Conservation (phyloP, 2,888 invertebrate genomes). For the Buathra laborator region DNA sequence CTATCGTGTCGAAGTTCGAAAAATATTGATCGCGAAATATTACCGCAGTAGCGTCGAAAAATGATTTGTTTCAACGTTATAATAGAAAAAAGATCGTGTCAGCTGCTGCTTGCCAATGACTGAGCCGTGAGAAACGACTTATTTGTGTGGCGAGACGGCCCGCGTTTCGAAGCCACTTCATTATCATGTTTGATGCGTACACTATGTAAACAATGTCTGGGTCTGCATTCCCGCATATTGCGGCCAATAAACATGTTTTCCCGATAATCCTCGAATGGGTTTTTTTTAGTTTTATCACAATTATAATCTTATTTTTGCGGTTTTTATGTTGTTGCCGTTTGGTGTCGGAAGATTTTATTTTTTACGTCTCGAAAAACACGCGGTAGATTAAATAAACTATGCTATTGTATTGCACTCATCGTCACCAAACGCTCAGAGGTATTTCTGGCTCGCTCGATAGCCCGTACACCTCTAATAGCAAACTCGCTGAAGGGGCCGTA, state of each 20-base stretch:
- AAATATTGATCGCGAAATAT: constrained; percentile 1
- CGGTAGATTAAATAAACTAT: constrained; percentile 11
- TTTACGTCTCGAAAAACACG: background rate
- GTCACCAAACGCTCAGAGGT: constrained; percentile 56
- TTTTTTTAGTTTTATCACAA: background rate
- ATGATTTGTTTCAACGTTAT: background rate
- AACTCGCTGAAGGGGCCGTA: constrained; percentile 10
- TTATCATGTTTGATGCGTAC: constrained; percentile 17
- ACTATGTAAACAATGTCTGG: constrained; percentile 47
- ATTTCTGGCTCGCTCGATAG: constrained; percentile 68
- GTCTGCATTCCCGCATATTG: constrained; percentile 1
- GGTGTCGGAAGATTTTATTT: background rate
- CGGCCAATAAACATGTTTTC: constrained; percentile 16
- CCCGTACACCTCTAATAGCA: constrained; percentile 27
- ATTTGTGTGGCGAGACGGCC: background rate
- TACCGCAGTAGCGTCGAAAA: background rate
- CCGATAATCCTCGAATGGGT: background rate
- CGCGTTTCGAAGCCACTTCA: constrained; percentile 8
- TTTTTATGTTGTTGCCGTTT: background rate
- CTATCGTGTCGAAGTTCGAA: background rate
- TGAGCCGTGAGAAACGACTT: background rate
- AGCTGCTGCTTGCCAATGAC: constrained; percentile 12
- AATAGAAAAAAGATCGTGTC: background rate
- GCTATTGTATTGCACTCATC: constrained; percentile 47
- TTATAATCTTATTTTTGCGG: background rate